Base-by-base conservation (phyloP, 2,888 invertebrate species). In the Neoaliturus tenellus region DNA sequence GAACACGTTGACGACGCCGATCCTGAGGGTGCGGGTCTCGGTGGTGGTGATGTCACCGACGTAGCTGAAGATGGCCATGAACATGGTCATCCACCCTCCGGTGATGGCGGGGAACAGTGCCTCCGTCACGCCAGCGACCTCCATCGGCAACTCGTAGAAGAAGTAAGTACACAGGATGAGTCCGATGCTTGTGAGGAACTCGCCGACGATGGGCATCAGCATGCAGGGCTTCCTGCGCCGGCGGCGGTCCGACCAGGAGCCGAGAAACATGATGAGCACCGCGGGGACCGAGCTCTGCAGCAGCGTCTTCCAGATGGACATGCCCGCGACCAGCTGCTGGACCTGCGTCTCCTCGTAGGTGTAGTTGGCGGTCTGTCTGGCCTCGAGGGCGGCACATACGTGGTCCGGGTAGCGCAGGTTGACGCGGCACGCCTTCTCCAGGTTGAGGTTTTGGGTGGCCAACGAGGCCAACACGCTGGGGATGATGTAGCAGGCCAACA, bases 11-110 rank as follows among this genome's bases (percentile, higher is more conserved):
- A 97, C 95, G 80, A 98, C 94, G 33, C 97, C 97, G 88, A 98
- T 96, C 85, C 98, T 91, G 71, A 96, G 92, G 28, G 98, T 98
- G 87, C 97, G 93, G 87, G 95, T 95, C 90, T 97, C 95, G 86
- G 96, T 94, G 1, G 95, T 95, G 2, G 97, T 97, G 20, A 97
- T 95, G 89, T 98, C 97, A 0, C 95, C 96, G 84, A 98, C 95
- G 89, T 97, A 98, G 91, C 96, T 96, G 91, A 98, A 96, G 86
- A 97, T 94, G 25, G 96, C 96, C 96, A 97, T 96, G 88, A 97
- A 94, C 96, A 96, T 96, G 39, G 96, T 96, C 89, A 96, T 96
- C 96, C 96, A 96, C 10, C 96, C 96, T 12, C 96, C 95, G 0
- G 96, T 96, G 8, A 96, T 89, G 0, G 96, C 96, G 1, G 96